Conservation (phyloP, 2,797 vertebrate species). For the Orestias chungarensis region DNA sequence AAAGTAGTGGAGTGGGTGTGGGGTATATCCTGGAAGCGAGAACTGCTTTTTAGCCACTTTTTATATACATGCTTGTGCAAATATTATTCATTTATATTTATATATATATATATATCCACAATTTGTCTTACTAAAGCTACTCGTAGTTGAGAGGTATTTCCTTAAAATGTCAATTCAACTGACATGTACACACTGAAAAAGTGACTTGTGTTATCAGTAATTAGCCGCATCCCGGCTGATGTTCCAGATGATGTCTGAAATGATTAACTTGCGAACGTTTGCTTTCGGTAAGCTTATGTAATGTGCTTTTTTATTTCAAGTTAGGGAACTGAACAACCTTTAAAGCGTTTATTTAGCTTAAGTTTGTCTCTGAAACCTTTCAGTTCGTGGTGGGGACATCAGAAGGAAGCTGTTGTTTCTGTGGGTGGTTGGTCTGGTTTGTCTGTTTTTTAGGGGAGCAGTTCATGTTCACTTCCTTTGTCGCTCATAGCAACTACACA, state of each 20-base stretch:
- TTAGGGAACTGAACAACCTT: neutral
- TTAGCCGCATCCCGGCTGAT: conserved; percentile 53
- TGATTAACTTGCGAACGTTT: conserved; percentile 5
- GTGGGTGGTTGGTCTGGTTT: too few species aligned
- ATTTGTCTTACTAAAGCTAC: fast-evolving
- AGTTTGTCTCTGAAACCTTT: too few species aligned
- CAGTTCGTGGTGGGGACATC: neutral
- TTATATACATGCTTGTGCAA: neutral
- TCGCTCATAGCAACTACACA: neutral
- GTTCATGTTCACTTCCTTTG: conserved; percentile 17
- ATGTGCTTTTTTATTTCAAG: neutral
- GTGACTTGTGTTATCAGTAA: conserved; percentile 38
- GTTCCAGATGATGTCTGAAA: conserved; percentile 2
- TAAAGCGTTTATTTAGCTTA: neutral
- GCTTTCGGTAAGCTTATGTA: neutral
- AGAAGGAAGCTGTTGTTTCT: neutral
- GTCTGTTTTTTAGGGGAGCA: conserved; percentile 10
- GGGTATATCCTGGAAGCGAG: conserved; percentile 54
- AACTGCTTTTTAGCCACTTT: conserved; percentile 16
- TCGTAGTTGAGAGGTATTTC: fast-evolving
- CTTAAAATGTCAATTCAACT: neutral
- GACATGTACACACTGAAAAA: conserved; percentile 7
- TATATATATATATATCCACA: too few species aligned
- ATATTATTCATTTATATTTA: fast-evolving
- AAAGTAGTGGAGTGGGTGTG: conserved; percentile 54